Conservation (phyloP, 2,113 vertebrate species). For the Leuciscus idus region DNA sequence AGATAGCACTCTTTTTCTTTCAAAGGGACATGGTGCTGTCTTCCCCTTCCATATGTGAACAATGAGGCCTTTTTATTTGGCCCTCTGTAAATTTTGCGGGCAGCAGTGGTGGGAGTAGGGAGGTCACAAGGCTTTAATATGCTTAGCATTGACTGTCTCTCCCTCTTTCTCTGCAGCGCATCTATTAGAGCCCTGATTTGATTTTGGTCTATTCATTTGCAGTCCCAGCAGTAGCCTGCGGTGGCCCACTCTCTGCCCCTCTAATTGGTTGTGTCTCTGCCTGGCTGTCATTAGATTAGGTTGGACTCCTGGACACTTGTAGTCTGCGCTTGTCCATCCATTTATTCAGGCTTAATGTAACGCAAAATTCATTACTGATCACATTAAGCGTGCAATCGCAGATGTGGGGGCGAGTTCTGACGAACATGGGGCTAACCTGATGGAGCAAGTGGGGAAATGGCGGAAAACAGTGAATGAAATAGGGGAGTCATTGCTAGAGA, state of each 20-base stretch:
- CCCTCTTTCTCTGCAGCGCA: conserved; percentile 74
- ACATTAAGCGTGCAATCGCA: conserved; percentile 88
- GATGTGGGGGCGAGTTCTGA: conserved; percentile 79
- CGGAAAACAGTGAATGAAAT: conserved; percentile 34
- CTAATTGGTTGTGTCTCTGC: conserved; percentile 95
- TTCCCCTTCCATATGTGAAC: conserved; percentile 62
- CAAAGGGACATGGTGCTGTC: conserved; percentile 69
- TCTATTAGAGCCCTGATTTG: conserved; percentile 90
- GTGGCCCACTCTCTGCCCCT: conserved; percentile 81
- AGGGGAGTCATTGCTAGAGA: neutral
- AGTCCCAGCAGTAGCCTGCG: conserved; percentile 87
- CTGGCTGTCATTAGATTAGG: conserved; percentile 94
- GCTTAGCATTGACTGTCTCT: conserved; percentile 88
- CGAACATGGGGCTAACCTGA: conserved; percentile 84
- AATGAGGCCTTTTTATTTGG: conserved; percentile 80
- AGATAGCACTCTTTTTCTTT: conserved; percentile 51
- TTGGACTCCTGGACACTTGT: conserved; percentile 89
- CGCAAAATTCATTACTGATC: conserved; percentile 93
- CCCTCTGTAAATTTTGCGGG: conserved; percentile 28
- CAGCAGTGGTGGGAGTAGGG: conserved; percentile 77
- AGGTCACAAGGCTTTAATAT: conserved; percentile 88
- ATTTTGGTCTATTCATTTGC: conserved; percentile 94
- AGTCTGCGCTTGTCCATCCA: conserved; percentile 89
- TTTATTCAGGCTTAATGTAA: conserved; percentile 92
- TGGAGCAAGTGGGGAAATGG: conserved; percentile 18